Evolutionary conservation across 2,888 invertebrate genomes (phyloP).

Genomic region (Temnothorax rugatulus): DNA sequence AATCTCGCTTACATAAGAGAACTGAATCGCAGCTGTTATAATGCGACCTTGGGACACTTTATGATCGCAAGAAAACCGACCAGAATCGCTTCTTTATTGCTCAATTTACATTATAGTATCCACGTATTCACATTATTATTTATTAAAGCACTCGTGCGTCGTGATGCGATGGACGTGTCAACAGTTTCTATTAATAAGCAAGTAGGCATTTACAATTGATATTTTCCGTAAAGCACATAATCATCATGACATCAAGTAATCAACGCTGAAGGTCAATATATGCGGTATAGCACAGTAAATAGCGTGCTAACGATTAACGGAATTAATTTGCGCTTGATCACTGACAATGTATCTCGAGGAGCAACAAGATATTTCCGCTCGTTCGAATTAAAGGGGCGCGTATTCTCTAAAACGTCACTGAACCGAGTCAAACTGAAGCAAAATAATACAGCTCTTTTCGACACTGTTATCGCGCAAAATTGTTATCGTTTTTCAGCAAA

Average conservation of each 20-base stretch:
- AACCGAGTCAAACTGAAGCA: conserved; percentile 38
- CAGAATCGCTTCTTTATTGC: conserved; percentile 38
- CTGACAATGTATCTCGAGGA: conserved; percentile 23
- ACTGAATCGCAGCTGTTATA: conserved; percentile 16
- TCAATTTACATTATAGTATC: background rate
- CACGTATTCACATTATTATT: conserved; percentile 27
- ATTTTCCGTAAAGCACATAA: conserved; percentile 32
- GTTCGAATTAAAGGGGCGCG: conserved; percentile 62
- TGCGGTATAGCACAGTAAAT: background rate
- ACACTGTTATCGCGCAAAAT: background rate
- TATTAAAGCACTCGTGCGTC: conserved; percentile 26
- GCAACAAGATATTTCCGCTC: conserved; percentile 36
- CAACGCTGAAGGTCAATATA: conserved; percentile 5
- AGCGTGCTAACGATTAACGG: background rate
- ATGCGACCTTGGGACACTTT: conserved; percentile 26
- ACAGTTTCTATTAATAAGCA: conserved; percentile 41
- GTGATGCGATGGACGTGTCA: background rate
- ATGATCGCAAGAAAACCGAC: conserved; percentile 2
- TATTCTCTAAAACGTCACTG: conserved; percentile 33
- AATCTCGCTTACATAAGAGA: conserved; percentile 23
- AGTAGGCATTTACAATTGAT: conserved; percentile 33
- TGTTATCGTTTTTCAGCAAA: background rate
- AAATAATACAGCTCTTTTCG: conserved; percentile 41
- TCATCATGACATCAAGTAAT: conserved; percentile 10
- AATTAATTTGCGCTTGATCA: conserved; percentile 34